A percentile compares a stretch with the other conserved stretches of the same genome.
Conservation (phyloP, 2,888 invertebrate species). For the Carpatolechia fugitivella region DNA sequence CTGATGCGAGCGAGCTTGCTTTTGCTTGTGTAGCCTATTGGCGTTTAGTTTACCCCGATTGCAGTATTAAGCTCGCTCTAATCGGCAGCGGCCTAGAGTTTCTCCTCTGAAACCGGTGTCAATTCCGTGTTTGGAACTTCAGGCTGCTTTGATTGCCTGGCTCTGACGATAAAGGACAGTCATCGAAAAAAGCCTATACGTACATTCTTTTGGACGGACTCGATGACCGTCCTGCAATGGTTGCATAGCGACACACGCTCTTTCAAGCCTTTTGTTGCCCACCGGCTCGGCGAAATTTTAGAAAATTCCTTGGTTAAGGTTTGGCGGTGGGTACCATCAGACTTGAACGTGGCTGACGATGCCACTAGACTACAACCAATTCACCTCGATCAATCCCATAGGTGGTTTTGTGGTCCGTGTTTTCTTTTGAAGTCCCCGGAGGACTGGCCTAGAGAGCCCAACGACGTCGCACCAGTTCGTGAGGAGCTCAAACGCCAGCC, state of each 20-base stretch:
- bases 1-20: slow-evolving; percentile 25
- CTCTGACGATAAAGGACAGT: neutral
- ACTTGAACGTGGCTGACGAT: neutral
- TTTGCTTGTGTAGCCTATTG: slow-evolving; percentile 4
- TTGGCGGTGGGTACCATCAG: slow-evolving; percentile 21
- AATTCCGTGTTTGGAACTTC: slow-evolving; percentile 22
- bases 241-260: neutral
- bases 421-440: neutral
- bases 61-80: slow-evolving; percentile 8
- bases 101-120: slow-evolving; percentile 19
- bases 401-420: neutral
- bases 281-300: neutral
- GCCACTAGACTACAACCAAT: neutral
- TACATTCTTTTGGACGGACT: neutral
- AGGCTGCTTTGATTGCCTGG: slow-evolving; percentile 2
- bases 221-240: neutral
- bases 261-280: slow-evolving; percentile 1
- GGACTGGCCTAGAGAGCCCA: neutral
- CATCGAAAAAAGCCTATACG: neutral
- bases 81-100: slow-evolving; percentile 17
- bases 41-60: slow-evolving; percentile 9
- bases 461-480: neutral
- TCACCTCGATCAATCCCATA: neutral
- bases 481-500: neutral
- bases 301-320: neutral